Evolutionary conservation across 2,888 invertebrate genomes (phyloP).

Genomic region (Scaptodrosophila latifasciaeformis): DNA sequence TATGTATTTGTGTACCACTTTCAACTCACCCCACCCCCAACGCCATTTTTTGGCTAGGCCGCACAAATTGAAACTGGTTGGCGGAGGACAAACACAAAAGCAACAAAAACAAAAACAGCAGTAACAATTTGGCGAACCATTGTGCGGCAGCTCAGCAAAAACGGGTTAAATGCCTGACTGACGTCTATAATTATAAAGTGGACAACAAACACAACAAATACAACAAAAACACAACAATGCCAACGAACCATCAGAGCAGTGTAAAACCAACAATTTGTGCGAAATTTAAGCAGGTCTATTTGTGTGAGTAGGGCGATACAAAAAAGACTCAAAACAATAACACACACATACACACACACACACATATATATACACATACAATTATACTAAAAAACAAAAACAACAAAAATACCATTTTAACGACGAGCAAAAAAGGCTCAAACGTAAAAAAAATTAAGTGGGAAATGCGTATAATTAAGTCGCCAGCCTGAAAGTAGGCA

Average conservation of each 20-base stretch:
- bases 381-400: constrained; percentile 8
- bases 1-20: constrained; percentile 23
- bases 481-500: constrained; percentile 50
- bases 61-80: constrained; percentile 58
- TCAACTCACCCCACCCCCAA: too few relatives aligned
- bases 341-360: too few relatives aligned
- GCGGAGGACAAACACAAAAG: too few relatives aligned
- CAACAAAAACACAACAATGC: constrained; percentile 9
- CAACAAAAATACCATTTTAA: neutral
- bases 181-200: constrained; percentile 66
- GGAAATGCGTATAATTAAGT: constrained; percentile 61
- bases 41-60: constrained; percentile 2
- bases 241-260: constrained; percentile 17
- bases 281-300: constrained; percentile 54
- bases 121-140: constrained; percentile 37
- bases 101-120: too few relatives aligned
- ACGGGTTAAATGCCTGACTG: constrained; percentile 66
- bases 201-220: constrained; percentile 32
- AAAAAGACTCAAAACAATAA: constrained; percentile 1
- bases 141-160: constrained; percentile 29
- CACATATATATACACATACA: too few relatives aligned
- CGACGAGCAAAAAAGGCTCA: constrained; percentile 3
- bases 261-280: constrained; percentile 41
- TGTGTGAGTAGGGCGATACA: too few relatives aligned
- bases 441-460: constrained; percentile 39